These are phyloP conservation scores for Thysanoteuthis rhombus DNA, from an alignment of 2,888 invertebrate species.

Conservation along the genomic window DNA sequence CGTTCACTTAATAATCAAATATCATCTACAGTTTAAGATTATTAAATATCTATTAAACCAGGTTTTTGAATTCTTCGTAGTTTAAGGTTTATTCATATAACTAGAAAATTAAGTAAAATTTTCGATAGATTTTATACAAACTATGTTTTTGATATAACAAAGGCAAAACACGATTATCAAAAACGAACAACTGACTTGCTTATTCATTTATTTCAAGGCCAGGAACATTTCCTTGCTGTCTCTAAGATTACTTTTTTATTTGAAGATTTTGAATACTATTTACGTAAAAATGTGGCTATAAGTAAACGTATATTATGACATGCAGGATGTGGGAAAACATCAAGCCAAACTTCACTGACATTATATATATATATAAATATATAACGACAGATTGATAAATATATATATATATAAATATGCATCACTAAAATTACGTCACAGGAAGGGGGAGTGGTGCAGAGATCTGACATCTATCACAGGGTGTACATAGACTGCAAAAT, in stretches of 20 bases:
- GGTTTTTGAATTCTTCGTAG: no score
- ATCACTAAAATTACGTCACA: conserved; percentile 22
- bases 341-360: conserved; percentile 30
- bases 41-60: no score
- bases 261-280: neutral
- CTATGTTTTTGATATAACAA: no score
- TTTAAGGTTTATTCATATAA: no score
- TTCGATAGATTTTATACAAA: no score
- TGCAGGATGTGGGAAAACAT: conserved; percentile 17
- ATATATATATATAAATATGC: conserved; percentile 23
- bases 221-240: no score
- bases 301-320: neutral
- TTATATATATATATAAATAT: conserved; percentile 27
- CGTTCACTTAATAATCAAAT: no score
- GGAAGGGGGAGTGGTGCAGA: conserved; percentile 20
- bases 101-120: no score
- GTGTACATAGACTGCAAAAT: conserved; percentile 27
- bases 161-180: no score
- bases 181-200: no score
- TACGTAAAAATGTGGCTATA: neutral
- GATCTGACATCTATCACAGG: conserved; percentile 32
- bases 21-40: no score
- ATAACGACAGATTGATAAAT: neutral
- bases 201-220: no score
- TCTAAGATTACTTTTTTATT: neutral